Evolutionary conservation across 2,888 invertebrate species (phyloP).

Genomic region (Stenichneumon culpator): DNA sequence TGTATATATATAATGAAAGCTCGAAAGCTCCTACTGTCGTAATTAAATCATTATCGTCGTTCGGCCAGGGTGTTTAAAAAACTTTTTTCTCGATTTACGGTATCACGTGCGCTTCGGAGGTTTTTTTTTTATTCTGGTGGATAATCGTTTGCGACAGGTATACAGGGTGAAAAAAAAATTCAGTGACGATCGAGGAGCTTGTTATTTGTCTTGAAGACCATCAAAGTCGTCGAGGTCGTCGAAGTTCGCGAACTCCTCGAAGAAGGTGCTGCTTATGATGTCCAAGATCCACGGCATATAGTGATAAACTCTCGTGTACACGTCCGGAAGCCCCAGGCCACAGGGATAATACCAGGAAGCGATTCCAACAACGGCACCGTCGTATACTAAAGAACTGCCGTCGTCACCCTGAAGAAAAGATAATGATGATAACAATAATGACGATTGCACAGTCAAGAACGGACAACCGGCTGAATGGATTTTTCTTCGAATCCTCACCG

Average conservation of each 20-base stretch:
- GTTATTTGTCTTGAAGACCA: neutral
- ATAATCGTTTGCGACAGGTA: neutral
- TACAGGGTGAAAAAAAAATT: neutral
- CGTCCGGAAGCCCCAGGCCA: slow-evolving; percentile 68
- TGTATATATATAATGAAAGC: neutral
- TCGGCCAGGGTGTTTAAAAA: neutral
- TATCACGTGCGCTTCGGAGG: neutral
- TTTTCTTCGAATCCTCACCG: slow-evolving; percentile 26
- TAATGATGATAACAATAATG: neutral
- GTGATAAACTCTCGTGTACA: slow-evolving; percentile 63
- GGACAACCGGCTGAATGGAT: neutral
- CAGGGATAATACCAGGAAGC: slow-evolving; percentile 69
- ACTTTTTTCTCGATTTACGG: neutral
- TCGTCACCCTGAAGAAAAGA: slow-evolving; percentile 70
- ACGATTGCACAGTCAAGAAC: neutral
- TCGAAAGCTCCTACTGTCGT: slow-evolving; percentile 13
- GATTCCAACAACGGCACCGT: slow-evolving; percentile 65
- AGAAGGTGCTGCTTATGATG: slow-evolving; percentile 19
- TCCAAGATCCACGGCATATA: slow-evolving; percentile 64
- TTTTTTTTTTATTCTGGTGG: slow-evolving; percentile 3
- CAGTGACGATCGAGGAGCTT: neutral
- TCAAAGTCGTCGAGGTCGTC: neutral
- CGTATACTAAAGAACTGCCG: slow-evolving; percentile 69
- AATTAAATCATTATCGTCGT: slow-evolving; percentile 17
- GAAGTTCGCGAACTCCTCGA: neutral